Base-by-base conservation (phyloP, 1,140 invertebrate genomes). In the Macrotrachela quadricornifera region DNA sequence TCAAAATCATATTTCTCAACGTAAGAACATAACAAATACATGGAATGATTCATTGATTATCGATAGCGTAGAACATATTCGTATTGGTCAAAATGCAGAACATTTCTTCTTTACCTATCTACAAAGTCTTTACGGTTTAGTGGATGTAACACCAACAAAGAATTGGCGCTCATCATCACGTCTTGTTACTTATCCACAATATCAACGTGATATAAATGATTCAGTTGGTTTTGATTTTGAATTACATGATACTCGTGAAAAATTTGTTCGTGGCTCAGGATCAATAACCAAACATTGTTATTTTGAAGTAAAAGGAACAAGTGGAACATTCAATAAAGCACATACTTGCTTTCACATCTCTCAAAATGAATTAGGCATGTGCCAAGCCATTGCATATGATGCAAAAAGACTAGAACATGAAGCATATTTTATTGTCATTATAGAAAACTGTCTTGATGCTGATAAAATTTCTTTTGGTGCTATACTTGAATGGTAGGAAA, bases 291-390 rank as follows among this genome's bases (percentile, higher is more conserved):
- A 51, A 17, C 16, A 17, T 37, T 51, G 49, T 45, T 51, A 36
- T 45, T 11, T 51, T 37, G 49, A 51, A 30, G 49, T 51, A n/a
- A 51, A 51, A 44, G 42, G 49, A 16, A 51, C 49, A 30, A 30
- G 21, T 30, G 21, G 21, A 30, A 4, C 8, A 30, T 30, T 30
- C 21, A 4, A 2, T 2, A 30, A 30, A 30, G 21, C 21, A 4
- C 21, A 30, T 8, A 30, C 21, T 30, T 8, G 21, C 21, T 30
- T 30, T 30, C 21, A 30, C 8, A 30, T 30, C 8, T 30, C 21
- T 30, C 3, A 30, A 2, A 30, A 30, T 30, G 21, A 30, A 8
- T 30, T 30, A 30, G 21, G 21, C 2, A 30, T 30, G 21, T 30
- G 21, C 8, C 3, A 30, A 30, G 8, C 3, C 21, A 30, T 30